Evolutionary conservation across 2,888 invertebrate genomes (phyloP).

Genomic region (Crioceris asparagi): DNA sequence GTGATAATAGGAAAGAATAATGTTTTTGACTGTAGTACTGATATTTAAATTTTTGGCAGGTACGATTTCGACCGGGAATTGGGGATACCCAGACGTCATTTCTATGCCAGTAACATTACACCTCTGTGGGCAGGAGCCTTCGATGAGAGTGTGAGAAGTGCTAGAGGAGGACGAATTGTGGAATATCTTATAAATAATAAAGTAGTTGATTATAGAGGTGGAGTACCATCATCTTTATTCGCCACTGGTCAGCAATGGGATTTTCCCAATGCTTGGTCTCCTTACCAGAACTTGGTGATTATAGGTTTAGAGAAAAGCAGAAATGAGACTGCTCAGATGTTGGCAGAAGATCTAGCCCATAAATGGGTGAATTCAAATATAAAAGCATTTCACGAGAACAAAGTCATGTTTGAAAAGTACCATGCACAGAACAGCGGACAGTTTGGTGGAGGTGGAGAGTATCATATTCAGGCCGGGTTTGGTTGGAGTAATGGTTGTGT

Average conservation of each 20-base stretch:
- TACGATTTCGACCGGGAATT: constrained; percentile 50
- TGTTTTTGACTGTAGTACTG: constrained; percentile 1
- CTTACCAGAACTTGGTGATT: constrained; percentile 63
- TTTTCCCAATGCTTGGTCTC: constrained; percentile 79
- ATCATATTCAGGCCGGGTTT: constrained; percentile 32
- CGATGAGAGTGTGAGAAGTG: constrained; percentile 15
- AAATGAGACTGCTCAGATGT: constrained; percentile 41
- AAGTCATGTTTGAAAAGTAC: constrained; percentile 64
- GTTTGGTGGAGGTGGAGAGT: constrained; percentile 70
- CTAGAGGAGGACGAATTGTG: constrained; percentile 39
- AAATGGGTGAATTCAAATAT: constrained; percentile 60
- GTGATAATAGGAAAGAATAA: not conserved
- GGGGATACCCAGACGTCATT: constrained; percentile 47
- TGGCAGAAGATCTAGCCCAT: constrained; percentile 53
- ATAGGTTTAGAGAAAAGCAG: constrained; percentile 49
- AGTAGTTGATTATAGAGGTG: constrained; percentile 43
- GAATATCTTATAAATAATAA: constrained; percentile 42
- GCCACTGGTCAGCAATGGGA: constrained; percentile 65
- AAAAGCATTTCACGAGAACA: constrained; percentile 48
- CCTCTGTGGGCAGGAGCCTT: constrained; percentile 57
- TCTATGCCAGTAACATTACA: constrained; percentile 58
- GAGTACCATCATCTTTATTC: constrained; percentile 54
- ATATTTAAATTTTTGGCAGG: constrained; percentile 10
- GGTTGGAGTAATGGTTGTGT: constrained; percentile 33
- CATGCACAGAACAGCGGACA: constrained; percentile 52